Evolutionary conservation across 2,888 invertebrate genomes (phyloP), one percentile per base, ranked within the genome.

Genomic region (Esperia sulphurella): DNA sequence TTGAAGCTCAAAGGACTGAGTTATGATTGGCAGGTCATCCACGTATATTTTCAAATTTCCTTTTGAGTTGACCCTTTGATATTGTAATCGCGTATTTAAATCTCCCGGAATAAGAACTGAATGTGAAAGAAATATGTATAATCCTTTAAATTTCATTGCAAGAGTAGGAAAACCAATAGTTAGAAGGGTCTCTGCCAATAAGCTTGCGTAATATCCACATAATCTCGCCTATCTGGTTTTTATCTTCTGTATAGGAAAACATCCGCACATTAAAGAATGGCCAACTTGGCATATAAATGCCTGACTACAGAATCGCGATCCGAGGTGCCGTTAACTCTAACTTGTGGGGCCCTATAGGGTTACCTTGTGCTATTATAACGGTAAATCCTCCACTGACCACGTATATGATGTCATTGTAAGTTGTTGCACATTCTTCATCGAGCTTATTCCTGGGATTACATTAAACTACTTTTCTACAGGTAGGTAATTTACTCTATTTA

Each of bases 21-120:
- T 53, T 59, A 46, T 71, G 75, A 74, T 70, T 75, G 77, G 68
- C 74, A 48, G 57, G 53, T 52, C 56, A 55, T 57, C 28, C 43
- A 31, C 31, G 41, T 35, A 49, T 10, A 38, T 29, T 14, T 48
- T 28, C 35, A 35, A 10, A 33, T 5, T 33, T 9, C 33, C 33
- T 14, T n/a, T 33, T 45, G 12, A 31, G 14, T 35, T 13, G 41
- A 30, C 35, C 45, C 29, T 45, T 45, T 13, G 14, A 35, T 14
- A 9, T 21, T 35, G 51, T n/a, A 12, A 39, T 39, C 13, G 5
- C 8, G 14, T 12, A n/a, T 13, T 14, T 39, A 5, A 13, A 0
- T 39, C 13, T 1, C 8, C 13, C 8, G 33, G 21, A 21, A 21
- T 21, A 5, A 21, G 21, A 21, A 21, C 21, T 21, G 5, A 21